Conservation (phyloP, 2,888 invertebrate species). For the Cerastis rubricosa region DNA sequence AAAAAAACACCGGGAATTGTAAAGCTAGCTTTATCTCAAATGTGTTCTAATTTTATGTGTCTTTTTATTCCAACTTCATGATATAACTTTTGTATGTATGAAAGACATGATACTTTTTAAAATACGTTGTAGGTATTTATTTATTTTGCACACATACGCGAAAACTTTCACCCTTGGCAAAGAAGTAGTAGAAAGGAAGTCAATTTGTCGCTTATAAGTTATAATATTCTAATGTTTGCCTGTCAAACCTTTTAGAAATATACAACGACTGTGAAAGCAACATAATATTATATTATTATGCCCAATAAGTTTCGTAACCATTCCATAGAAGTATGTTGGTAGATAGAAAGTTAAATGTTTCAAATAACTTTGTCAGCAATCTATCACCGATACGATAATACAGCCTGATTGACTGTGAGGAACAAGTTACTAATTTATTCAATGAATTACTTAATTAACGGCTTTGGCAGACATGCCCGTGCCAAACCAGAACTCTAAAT, state of each 20-base stretch:
- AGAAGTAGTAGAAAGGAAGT: background rate
- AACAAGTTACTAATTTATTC: constrained; percentile 57
- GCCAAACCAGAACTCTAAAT: constrained; percentile 29
- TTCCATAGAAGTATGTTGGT: constrained; percentile 9
- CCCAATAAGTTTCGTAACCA: constrained; percentile 48
- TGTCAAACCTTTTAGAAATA: constrained; percentile 42
- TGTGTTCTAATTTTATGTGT: constrained; percentile 4
- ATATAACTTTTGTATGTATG: background rate
- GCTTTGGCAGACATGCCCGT: constrained; percentile 26
- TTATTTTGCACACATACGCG: background rate
- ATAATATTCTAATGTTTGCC: constrained; percentile 28
- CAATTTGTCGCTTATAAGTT: constrained; percentile 26
- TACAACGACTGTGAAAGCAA: constrained; percentile 35
- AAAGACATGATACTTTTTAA: background rate
- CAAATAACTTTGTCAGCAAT: constrained; percentile 45
- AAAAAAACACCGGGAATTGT: constrained; percentile 8
- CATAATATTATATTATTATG: constrained; percentile 22
- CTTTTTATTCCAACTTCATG: background rate
- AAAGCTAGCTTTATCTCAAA: constrained; percentile 24
- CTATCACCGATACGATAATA: constrained; percentile 46
- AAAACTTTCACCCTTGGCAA: constrained; percentile 20
- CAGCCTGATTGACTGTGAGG: constrained; percentile 39
- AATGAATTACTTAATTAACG: constrained; percentile 58
- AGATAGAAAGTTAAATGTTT: constrained; percentile 54
- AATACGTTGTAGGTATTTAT: background rate